phyloP scores from a whole-genome alignment of 2,888 invertebrate genomes.

The Harpagoxenus sublaevis region DNA sequence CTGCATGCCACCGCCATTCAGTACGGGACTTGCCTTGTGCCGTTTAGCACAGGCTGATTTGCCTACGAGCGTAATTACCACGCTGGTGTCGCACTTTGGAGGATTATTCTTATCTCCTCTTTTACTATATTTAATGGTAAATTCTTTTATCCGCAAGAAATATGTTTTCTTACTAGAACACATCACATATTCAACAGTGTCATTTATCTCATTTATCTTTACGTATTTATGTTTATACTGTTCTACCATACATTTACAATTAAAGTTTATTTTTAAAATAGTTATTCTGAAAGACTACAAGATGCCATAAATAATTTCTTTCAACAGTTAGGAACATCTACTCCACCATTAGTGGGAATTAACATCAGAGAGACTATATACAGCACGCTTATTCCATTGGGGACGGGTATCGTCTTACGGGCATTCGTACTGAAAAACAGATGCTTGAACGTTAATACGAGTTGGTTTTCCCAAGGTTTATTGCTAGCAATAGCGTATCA shows the following conservation, averaged over 20 bases:
- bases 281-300: slow-evolving; percentile 6
- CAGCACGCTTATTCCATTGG: slow-evolving; percentile 82
- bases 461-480: slow-evolving; percentile 81
- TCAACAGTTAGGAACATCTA: slow-evolving; percentile 82
- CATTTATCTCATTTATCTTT: not conserved
- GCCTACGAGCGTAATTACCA: slow-evolving; percentile 83
- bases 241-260: not conserved
- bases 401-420: slow-evolving; percentile 80
- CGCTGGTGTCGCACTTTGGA: slow-evolving; percentile 81
- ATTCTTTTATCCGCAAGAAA: not conserved
- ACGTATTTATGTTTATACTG: not conserved
- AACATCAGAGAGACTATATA: slow-evolving; percentile 82
- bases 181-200: not conserved
- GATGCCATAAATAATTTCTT: not conserved
- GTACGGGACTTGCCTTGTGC: slow-evolving; percentile 82
- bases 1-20: slow-evolving; percentile 85
- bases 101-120: slow-evolving; percentile 83
- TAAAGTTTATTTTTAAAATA: not conserved
- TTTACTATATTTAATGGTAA: slow-evolving; percentile 84
- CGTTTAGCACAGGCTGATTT: slow-evolving; percentile 83
- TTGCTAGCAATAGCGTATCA: slow-evolving; percentile 83
- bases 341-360: slow-evolving; percentile 82
- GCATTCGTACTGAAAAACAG: slow-evolving; percentile 65
- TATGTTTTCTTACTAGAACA: not conserved
- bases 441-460: slow-evolving; percentile 70